Conservation (phyloP, 2,797 vertebrate genomes). For the Enteromius unitaeniatus region DNA sequence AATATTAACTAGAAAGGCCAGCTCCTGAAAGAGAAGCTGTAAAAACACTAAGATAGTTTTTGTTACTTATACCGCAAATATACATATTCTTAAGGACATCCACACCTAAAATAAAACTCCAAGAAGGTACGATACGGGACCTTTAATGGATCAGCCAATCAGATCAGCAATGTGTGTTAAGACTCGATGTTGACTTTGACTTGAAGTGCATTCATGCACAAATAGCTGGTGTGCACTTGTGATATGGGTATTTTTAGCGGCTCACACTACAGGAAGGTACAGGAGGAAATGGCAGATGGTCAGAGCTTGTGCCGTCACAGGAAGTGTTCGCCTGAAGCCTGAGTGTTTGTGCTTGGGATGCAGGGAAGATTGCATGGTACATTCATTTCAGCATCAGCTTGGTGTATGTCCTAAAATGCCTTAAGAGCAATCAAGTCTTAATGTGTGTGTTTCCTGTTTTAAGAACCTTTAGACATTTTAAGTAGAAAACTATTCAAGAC, state of each 20-base stretch:
- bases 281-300: conserved; percentile 3
- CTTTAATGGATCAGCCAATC: not conserved
- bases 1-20: too few species aligned
- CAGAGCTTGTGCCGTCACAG: not conserved
- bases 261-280: not conserved
- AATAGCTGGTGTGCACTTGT: not conserved
- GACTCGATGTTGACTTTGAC: not conserved
- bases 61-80: too few species aligned
- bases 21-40: too few species aligned
- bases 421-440: not conserved
- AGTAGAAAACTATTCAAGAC: not conserved
- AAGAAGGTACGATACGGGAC: too few species aligned
- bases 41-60: too few species aligned
- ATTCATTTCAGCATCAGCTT: not conserved
- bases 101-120: too few species aligned
- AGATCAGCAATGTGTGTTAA: not conserved
- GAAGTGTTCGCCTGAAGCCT: not conserved
- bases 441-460: not conserved
- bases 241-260: conserved; percentile 20
- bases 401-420: not conserved
- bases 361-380: too few species aligned
- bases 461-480: not conserved
- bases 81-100: too few species aligned
- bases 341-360: conserved; percentile 4
- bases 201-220: not conserved